Conservation (phyloP, 2,888 invertebrate genomes). For the Achlya flavicornis region DNA sequence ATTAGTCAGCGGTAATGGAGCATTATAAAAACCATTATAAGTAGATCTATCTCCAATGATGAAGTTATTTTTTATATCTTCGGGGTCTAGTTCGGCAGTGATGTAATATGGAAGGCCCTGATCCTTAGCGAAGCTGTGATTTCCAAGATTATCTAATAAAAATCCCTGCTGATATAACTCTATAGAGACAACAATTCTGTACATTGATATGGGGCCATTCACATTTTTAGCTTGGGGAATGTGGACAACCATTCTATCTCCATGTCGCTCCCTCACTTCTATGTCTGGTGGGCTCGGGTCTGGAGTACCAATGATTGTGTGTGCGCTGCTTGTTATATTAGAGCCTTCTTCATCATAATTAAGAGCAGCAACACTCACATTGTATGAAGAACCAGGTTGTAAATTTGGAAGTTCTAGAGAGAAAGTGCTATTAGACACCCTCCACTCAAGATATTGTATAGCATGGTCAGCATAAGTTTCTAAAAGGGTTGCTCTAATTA, state of each 20-base stretch:
- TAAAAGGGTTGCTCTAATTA: slow-evolving; percentile 80
- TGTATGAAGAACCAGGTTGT: slow-evolving; percentile 90
- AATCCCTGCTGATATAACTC: slow-evolving; percentile 86
- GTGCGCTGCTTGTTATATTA: slow-evolving; percentile 80
- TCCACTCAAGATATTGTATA: slow-evolving; percentile 81
- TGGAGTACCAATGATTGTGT: slow-evolving; percentile 89
- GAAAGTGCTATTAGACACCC: slow-evolving; percentile 83
- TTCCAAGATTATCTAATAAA: slow-evolving; percentile 84
- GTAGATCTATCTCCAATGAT: slow-evolving; percentile 89
- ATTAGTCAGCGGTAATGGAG: slow-evolving; percentile 85
- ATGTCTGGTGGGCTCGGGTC: slow-evolving; percentile 89
- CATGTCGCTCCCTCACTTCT: slow-evolving; percentile 84
- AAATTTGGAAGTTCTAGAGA: slow-evolving; percentile 85
- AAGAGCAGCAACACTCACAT: slow-evolving; percentile 87
- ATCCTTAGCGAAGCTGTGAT: slow-evolving; percentile 86
- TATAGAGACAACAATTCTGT: slow-evolving; percentile 89
- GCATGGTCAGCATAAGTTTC: slow-evolving; percentile 83
- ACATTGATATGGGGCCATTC: slow-evolving; percentile 90
- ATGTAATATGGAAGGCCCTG: slow-evolving; percentile 91
- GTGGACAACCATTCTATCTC: slow-evolving; percentile 86
- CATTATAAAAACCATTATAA: slow-evolving; percentile 91
- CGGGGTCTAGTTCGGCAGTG: slow-evolving; percentile 89
- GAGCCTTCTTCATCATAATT: slow-evolving; percentile 85
- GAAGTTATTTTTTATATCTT: slow-evolving; percentile 87
- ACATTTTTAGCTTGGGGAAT: slow-evolving; percentile 88